phyloP scores from a whole-genome alignment of 37 sponge, comb jelly and placozoan genomes.

The Aplysina aerophoba region DNA sequence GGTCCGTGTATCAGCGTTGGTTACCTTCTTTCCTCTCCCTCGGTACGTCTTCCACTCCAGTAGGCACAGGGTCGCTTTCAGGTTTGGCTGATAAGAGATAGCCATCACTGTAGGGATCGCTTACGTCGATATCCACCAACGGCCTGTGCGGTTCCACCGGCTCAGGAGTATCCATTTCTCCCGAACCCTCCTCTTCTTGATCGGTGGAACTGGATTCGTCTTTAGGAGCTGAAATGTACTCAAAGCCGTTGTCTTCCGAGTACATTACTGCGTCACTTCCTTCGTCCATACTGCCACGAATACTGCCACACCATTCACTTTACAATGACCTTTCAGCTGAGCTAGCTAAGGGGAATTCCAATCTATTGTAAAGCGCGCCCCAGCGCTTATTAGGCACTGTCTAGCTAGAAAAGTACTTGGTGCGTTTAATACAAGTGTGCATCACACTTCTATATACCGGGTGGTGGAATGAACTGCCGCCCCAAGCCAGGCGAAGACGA shows the following conservation, averaged over 20 bases:
- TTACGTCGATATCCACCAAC: background rate
- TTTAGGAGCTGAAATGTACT: constrained; percentile 7
- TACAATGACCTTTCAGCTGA: constrained; percentile 1
- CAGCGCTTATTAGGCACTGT: no score
- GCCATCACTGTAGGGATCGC: background rate
- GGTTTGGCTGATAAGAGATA: background rate
- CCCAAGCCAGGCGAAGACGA: constrained; percentile 79
- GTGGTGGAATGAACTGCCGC: constrained; percentile 49
- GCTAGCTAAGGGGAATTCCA: background rate
- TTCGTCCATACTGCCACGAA: constrained; percentile 31
- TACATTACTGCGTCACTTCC: constrained; percentile 2
- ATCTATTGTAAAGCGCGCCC: no score
- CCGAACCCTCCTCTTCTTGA: background rate
- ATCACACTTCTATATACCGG: no score
- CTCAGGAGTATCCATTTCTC: background rate
- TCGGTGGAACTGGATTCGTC: background rate
- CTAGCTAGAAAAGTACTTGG: no score
- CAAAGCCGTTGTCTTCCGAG: constrained; percentile 30
- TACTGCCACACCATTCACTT: no score
- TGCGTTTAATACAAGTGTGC: no score
- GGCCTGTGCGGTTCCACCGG: background rate
- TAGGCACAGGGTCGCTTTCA: background rate
- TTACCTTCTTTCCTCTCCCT: background rate
- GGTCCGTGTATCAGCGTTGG: no score
- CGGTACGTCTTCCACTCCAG: constrained; percentile 27